Conservation (phyloP, 2,797 vertebrate species). For the Pseudomugil gertrudae region DNA sequence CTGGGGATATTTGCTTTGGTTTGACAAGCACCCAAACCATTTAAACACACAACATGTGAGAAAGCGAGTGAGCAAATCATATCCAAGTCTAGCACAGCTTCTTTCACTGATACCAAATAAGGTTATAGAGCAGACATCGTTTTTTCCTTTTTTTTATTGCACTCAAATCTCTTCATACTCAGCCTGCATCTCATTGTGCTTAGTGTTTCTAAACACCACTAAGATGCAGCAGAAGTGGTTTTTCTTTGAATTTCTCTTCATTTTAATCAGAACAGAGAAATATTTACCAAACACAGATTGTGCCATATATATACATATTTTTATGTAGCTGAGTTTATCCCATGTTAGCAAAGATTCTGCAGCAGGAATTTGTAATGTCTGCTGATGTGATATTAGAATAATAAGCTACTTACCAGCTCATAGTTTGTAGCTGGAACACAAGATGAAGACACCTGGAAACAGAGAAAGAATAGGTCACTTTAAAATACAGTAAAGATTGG, state of each 20-base stretch:
- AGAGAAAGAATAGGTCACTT: slow-evolving; percentile 32
- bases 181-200: slow-evolving; percentile 30
- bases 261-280: slow-evolving; percentile 6
- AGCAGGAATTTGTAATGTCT: slow-evolving; percentile 24
- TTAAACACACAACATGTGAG: slow-evolving; percentile 69
- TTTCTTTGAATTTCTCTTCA: too few relatives aligned
- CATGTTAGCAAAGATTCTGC: slow-evolving; percentile 33
- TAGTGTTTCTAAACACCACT: slow-evolving; percentile 35
- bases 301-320: slow-evolving; percentile 28
- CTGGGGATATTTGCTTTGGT: slow-evolving; percentile 67
- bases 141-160: slow-evolving; percentile 56
- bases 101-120: slow-evolving; percentile 80
- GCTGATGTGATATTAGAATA: too few relatives aligned
- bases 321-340: slow-evolving; percentile 45
- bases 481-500: neutral
- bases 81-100: slow-evolving; percentile 59
- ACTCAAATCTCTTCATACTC: slow-evolving; percentile 55
- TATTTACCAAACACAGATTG: slow-evolving; percentile 7
- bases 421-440: slow-evolving; percentile 87
- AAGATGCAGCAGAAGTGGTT: slow-evolving; percentile 25
- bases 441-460: slow-evolving; percentile 81
- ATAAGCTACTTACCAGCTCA: slow-evolving; percentile 81
- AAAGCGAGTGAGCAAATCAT: slow-evolving; percentile 45
- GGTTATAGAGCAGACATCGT: slow-evolving; percentile 59
- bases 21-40: slow-evolving; percentile 72